phyloP scores from a whole-genome alignment of 2,888 invertebrate genomes.

The Thysanoteuthis rhombus region DNA sequence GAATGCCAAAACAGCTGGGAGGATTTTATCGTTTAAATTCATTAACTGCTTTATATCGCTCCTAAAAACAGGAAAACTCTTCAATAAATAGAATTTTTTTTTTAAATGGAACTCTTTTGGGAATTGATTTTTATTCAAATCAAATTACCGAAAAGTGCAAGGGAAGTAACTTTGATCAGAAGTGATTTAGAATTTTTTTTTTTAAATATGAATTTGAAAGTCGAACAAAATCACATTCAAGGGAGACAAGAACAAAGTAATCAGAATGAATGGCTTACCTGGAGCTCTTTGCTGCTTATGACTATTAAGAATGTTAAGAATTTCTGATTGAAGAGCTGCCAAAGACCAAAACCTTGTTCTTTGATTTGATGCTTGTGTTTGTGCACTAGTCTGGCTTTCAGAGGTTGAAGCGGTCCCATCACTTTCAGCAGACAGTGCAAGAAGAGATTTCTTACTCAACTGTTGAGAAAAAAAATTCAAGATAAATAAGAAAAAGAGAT shows the following conservation, averaged over 20 bases:
- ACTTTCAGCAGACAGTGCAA: constrained; percentile 23
- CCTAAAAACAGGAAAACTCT: no score
- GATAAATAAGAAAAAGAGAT: background rate
- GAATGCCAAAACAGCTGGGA: background rate
- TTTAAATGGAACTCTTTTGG: no score
- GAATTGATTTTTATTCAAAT: no score
- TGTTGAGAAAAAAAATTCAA: background rate
- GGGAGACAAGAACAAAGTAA: background rate
- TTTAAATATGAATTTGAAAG: no score
- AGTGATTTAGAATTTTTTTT: no score
- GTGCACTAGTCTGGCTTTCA: background rate
- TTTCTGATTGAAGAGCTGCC: constrained; percentile 28
- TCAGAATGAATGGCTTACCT: background rate
- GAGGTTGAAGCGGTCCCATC: background rate
- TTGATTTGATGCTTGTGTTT: background rate
- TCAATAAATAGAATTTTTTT: no score
- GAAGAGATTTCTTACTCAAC: constrained; percentile 22
- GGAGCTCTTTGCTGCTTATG: constrained; percentile 27
- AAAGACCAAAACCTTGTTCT: constrained; percentile 27
- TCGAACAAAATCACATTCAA: background rate
- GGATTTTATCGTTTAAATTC: no score
- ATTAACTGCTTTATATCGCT: no score
- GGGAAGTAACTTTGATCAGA: no score
- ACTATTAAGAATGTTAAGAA: constrained; percentile 25
- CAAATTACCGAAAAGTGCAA: no score